A percentile compares a stretch with the other conserved stretches of the same genome.
These are phyloP conservation scores for Cotesia chilonis DNA, from an alignment of 1,140 invertebrate species.

Conservation along the genomic window DNA sequence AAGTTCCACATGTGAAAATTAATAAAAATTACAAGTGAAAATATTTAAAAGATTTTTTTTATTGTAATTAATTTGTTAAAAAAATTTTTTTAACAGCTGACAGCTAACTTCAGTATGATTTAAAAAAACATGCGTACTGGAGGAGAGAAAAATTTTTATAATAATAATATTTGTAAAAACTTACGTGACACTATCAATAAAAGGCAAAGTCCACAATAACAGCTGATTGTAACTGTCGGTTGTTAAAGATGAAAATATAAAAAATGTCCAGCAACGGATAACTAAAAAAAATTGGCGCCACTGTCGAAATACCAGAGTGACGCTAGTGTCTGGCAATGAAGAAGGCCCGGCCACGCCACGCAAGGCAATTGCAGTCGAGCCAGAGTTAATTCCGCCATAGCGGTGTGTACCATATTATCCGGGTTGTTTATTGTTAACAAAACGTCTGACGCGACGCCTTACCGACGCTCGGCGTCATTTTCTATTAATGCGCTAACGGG, in stretches of 20 bases:
- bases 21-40: no score
- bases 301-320: background rate
- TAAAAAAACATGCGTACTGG: no score
- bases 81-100: no score
- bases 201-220: no score
- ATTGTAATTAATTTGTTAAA: no score
- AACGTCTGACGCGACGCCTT: constrained; percentile 50
- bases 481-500: constrained; percentile 38
- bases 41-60: no score
- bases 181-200: no score
- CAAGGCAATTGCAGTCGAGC: constrained; percentile 28
- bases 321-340: constrained; percentile 14
- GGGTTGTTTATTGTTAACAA: constrained; percentile 37
- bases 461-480: constrained; percentile 63
- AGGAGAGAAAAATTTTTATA: no score
- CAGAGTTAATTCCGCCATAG: constrained; percentile 52
- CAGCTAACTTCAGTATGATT: no score
- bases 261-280: background rate
- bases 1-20: no score
- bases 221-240: background rate
- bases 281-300: constrained; percentile 9
- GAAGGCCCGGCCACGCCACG: constrained; percentile 30
- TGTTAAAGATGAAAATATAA: background rate
- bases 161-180: no score
- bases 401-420: constrained; percentile 53